Conservation (phyloP, 1,140 invertebrate species). For the Eupeodes corollae region DNA sequence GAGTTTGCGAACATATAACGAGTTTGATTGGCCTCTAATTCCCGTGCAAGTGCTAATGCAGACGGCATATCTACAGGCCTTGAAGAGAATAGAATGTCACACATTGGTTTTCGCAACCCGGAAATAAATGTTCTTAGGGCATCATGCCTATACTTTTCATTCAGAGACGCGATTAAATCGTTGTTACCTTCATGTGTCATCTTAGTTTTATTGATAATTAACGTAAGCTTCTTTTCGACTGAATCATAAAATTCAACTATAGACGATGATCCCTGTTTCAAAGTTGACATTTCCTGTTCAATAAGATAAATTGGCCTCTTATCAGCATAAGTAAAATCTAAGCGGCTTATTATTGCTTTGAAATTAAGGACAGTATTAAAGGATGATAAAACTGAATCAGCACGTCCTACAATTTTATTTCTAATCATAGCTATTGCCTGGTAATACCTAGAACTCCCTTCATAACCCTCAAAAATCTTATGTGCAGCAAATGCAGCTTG, state of each 20-base stretch:
- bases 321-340: too few relatives aligned
- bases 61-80: neutral
- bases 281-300: neutral
- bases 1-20: neutral
- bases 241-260: slow-evolving; percentile 1
- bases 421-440: too few relatives aligned
- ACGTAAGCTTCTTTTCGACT: neutral
- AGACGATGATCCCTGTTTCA: neutral
- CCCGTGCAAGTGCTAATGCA: neutral
- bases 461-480: too few relatives aligned
- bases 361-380: too few relatives aligned
- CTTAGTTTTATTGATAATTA: neutral
- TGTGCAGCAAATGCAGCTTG: too few relatives aligned
- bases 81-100: neutral
- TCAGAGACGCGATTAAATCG: neutral
- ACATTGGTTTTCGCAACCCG: neutral
- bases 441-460: too few relatives aligned
- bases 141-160: neutral
- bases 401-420: too few relatives aligned
- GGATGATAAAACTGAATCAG: too few relatives aligned
- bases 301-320: neutral
- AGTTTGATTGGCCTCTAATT: neutral
- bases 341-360: too few relatives aligned
- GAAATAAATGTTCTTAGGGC: neutral
- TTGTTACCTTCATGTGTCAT: neutral